phyloP scores from a whole-genome alignment of 2,888 invertebrate species.

The Invenusta paracnida region DNA sequence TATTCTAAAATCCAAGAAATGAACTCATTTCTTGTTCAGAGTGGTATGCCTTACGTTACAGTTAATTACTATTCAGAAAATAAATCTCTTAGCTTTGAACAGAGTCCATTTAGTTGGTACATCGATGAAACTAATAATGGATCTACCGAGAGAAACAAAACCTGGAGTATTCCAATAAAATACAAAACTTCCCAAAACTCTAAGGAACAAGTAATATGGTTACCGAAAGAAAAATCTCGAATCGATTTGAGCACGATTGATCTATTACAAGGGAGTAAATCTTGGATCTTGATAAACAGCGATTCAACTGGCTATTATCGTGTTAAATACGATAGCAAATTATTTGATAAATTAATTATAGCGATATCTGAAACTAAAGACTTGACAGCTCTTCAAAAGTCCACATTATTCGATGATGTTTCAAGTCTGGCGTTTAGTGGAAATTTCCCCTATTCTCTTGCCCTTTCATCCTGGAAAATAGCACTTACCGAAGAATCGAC shows the following conservation, averaged over 20 bases:
- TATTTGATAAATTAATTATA: not conserved
- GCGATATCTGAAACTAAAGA: not conserved
- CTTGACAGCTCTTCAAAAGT: not conserved
- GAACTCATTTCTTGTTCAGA: not conserved
- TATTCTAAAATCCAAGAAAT: not conserved
- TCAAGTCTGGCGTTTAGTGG: conserved; percentile 21
- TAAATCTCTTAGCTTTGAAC: not conserved
- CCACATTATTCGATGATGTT: not conserved
- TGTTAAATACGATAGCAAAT: not conserved
- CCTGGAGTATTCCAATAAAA: not conserved
- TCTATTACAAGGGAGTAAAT: not conserved
- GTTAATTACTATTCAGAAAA: not conserved
- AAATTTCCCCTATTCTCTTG: not conserved
- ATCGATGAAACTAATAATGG: not conserved
- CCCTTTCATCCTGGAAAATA: not conserved
- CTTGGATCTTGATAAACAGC: not conserved
- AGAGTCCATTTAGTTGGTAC: not conserved
- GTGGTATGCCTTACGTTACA: not conserved
- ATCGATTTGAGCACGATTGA: not conserved
- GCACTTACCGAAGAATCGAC: not conserved
- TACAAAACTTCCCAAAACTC: not conserved
- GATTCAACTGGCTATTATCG: conserved; percentile 1
- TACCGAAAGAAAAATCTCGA: not conserved
- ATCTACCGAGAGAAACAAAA: not conserved
- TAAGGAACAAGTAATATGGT: not conserved